These are phyloP conservation scores for Colletes gigas DNA, from an alignment of 1,140 invertebrate species.

Conservation along the genomic window DNA sequence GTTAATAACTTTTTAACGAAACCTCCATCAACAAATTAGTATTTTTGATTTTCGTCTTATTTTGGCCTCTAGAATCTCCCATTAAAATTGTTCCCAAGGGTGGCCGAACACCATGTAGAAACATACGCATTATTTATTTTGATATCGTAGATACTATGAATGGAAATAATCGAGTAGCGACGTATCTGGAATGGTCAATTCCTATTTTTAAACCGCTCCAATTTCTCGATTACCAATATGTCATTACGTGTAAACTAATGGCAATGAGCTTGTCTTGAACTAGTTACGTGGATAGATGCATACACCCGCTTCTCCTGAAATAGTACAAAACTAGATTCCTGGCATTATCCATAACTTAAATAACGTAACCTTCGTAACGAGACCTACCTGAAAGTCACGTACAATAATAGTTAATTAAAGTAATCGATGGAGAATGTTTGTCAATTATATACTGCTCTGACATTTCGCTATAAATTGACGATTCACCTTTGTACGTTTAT, in stretches of 20 bases:
- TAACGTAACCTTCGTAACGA: slow-evolving; percentile 13
- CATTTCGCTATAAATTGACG: background rate
- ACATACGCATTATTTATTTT: background rate
- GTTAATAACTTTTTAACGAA: too few species aligned
- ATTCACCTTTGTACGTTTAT: background rate
- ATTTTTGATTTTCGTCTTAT: too few species aligned
- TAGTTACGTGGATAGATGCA: background rate
- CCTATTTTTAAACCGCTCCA: background rate
- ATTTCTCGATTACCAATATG: background rate
- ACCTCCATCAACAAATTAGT: too few species aligned
- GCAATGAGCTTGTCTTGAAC: background rate
- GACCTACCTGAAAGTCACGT: background rate
- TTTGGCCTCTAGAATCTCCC: too few species aligned
- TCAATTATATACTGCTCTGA: slow-evolving; percentile 2
- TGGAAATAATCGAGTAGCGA: background rate
- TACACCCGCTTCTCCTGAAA: background rate
- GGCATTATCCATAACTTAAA: slow-evolving; percentile 2
- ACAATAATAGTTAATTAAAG: slow-evolving; percentile 1
- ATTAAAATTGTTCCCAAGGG: too few species aligned
- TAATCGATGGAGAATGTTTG: background rate
- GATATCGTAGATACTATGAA: background rate
- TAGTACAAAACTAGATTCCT: slow-evolving; percentile 1
- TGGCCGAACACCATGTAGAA: background rate
- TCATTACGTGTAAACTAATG: background rate
- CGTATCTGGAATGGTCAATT: background rate